These are phyloP conservation scores for Drosophila tanythrix DNA, from an alignment of 2,888 invertebrate species.

Conservation along the genomic window DNA sequence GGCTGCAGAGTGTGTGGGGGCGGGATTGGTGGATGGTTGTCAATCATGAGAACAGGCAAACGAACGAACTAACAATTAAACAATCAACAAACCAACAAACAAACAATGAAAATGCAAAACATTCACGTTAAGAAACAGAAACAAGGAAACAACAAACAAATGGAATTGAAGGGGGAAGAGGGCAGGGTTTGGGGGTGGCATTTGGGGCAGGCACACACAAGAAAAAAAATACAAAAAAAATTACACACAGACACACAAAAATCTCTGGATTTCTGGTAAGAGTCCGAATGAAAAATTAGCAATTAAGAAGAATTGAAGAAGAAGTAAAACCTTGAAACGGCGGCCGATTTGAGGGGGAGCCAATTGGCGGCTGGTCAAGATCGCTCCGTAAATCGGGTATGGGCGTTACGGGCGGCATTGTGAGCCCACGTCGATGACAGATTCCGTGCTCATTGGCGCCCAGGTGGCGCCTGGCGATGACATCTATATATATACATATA, in stretches of 20 bases:
- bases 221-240: slow-evolving; percentile 23
- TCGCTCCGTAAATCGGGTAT: slow-evolving; percentile 93
- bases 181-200: not conserved
- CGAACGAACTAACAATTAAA: slow-evolving; percentile 52
- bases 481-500: slow-evolving; percentile 59
- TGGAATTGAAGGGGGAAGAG: slow-evolving; percentile 29
- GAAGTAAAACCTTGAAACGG: slow-evolving; percentile 84
- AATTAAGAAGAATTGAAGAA: slow-evolving; percentile 48
- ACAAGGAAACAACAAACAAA: slow-evolving; percentile 49
- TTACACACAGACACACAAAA: slow-evolving; percentile 9
- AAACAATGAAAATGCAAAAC: slow-evolving; percentile 61
- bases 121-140: slow-evolving; percentile 44
- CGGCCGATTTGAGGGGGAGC: slow-evolving; percentile 84
- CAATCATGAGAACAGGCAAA: slow-evolving; percentile 28
- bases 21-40: slow-evolving; percentile 9
- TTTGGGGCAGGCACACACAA: slow-evolving; percentile 28
- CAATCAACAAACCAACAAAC: slow-evolving; percentile 57
- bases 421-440: slow-evolving; percentile 93
- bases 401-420: slow-evolving; percentile 92
- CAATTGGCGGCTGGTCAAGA: slow-evolving; percentile 83
- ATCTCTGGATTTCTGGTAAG: slow-evolving; percentile 7
- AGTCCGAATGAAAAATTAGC: slow-evolving; percentile 24
- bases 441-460: slow-evolving; percentile 93
- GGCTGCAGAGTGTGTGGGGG: slow-evolving; percentile 3
- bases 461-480: slow-evolving; percentile 81